Evolutionary conservation across 2,888 invertebrate genomes (phyloP).

Genomic region (Linnaemya tessellans): DNA sequence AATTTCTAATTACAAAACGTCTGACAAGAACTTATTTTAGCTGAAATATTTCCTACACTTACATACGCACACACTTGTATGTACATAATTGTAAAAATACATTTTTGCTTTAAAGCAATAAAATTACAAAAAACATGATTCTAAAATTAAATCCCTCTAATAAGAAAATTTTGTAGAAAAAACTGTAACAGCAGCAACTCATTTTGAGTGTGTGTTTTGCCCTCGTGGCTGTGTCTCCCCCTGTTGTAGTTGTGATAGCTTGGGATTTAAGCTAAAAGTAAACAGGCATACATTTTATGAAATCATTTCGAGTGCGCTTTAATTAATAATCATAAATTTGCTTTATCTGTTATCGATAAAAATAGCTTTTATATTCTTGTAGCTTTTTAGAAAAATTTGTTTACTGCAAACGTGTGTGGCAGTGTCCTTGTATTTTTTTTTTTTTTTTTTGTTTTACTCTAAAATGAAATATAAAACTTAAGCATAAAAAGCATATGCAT

Average conservation of each 20-base stretch:
- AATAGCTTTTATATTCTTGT: slow-evolving; percentile 53
- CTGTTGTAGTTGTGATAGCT: not conserved
- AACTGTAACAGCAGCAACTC: slow-evolving; percentile 15
- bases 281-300: slow-evolving; percentile 16
- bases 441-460: not conserved
- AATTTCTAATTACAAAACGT: slow-evolving; percentile 33
- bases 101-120: not conserved
- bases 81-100: not conserved
- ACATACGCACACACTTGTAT: not conserved
- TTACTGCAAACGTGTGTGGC: slow-evolving; percentile 62
- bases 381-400: slow-evolving; percentile 45
- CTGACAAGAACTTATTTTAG: not conserved
- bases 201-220: not conserved
- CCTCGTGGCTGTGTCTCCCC: not conserved
- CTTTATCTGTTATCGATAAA: slow-evolving; percentile 62
- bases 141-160: slow-evolving; percentile 46
- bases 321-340: slow-evolving; percentile 25
- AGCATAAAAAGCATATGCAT: slow-evolving; percentile 62
- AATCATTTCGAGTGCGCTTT: slow-evolving; percentile 36
- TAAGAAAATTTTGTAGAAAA: slow-evolving; percentile 16
- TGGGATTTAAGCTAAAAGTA: slow-evolving; percentile 2
- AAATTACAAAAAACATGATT: slow-evolving; percentile 14
- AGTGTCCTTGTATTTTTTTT: slow-evolving; percentile 65
- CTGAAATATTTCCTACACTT: slow-evolving; percentile 1
- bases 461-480: slow-evolving; percentile 14